These are phyloP conservation scores for Probosciger aterrimus DNA, from an alignment of 2,113 vertebrate genomes.

Conservation along the genomic window DNA sequence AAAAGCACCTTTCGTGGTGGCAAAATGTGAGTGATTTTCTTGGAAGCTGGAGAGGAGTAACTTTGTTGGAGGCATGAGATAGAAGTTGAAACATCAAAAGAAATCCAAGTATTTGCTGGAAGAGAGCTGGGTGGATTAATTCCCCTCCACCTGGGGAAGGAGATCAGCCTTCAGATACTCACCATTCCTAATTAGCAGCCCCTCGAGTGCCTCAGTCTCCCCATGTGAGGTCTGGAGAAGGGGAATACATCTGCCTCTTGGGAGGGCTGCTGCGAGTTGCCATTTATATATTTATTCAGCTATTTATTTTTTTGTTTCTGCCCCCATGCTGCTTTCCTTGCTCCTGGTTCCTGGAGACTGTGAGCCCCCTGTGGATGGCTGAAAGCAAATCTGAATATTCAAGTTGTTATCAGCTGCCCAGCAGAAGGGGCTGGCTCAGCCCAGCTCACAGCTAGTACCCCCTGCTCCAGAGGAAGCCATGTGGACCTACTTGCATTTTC, in stretches of 20 bases:
- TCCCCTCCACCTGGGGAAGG: constrained; percentile 35
- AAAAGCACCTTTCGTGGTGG: neutral
- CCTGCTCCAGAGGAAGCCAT: constrained; percentile 18
- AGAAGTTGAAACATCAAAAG: constrained; percentile 63
- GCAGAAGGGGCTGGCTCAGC: constrained; percentile 64
- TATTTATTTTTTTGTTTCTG: constrained; percentile 56
- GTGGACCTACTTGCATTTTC: constrained; percentile 19
- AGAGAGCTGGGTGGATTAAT: constrained; percentile 26
- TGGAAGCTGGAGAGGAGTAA: neutral
- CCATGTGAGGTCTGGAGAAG: constrained; percentile 23
- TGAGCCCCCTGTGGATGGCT: constrained; percentile 60
- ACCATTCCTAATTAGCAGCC: constrained; percentile 37
- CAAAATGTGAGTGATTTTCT: neutral
- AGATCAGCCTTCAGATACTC: constrained; percentile 60
- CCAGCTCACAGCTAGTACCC: neutral
- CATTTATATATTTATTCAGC: constrained; percentile 49
- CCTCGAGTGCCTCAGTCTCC: constrained; percentile 16
- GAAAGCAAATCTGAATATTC: constrained; percentile 70
- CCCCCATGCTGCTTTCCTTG: constrained; percentile 60
- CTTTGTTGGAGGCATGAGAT: constrained; percentile 4
- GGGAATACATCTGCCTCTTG: neutral
- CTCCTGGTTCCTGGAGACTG: constrained; percentile 27
- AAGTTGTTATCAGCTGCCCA: constrained; percentile 73
- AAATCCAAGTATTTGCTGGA: constrained; percentile 16
- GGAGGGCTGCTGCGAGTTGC: neutral